Base-by-base conservation (phyloP, 2,113 vertebrate species). In the Pangasianodon gigas region DNA sequence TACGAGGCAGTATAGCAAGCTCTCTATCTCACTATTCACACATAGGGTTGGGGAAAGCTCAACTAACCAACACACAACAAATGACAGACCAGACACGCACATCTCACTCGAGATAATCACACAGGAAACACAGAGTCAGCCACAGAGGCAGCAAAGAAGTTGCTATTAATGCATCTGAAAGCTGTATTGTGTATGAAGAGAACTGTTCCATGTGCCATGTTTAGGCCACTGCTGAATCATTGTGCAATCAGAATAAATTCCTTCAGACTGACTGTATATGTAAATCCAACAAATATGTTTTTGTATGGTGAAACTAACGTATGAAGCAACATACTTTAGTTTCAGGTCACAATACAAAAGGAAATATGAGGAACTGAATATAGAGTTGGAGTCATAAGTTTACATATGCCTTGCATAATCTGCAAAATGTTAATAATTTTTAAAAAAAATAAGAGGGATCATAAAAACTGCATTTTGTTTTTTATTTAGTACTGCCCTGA, bases 101-200 rank as follows among this genome's bases (percentile, higher is more conserved):
- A 79, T 41, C 88, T 37, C 91, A 51, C 83, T 77, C 18, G 52
- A 44, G 29, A 84, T 84, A 74, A 67, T 41, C 60, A 81, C 71
- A 84, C 80, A 89, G 80, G 88, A 84, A 74, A 84, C 79, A 87
- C 26, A 16, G 37, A 16, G 83, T 62, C n/a, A n/a, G n/a, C n/a
- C n/a, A n/a, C n/a, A n/a, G 58, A 84, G 41, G 24, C 89, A 75
- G 54, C 54, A 77, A 83, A 75, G 81, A 46, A 48, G 2, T 6
- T 62, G 14, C 1, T 5, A 44, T 44, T 46, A 85, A 85, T 67
- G 41, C 26, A 85, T 18, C 11, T 85, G 83, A 65, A 67, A 85
- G 56, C 26, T 62, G 41, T 41, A 85, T 0, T 65, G 24, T 85
- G 24, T 32, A 54, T 32, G 1, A n/a, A 52, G 13, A 16, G n/a